Evolutionary conservation across 2,113 vertebrate genomes (phyloP), one percentile per base, ranked within the genome.

Genomic region (Zosterops lateralis): DNA sequence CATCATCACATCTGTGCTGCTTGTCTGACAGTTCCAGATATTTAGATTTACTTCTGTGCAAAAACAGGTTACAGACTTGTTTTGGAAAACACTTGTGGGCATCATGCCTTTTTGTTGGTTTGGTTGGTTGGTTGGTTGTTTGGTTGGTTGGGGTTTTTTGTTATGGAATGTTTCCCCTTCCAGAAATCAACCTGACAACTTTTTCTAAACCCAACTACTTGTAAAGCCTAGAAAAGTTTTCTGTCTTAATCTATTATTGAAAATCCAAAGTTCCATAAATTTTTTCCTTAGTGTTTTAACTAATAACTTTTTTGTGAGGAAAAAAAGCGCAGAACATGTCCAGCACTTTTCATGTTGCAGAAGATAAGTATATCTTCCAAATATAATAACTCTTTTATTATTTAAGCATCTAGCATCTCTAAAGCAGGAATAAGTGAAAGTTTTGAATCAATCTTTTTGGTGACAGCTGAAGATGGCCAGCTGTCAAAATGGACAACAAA

Each of bases 401-500:
- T 85, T 51, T 76, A 36, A 51, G 12, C 60, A 70, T n/a, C 54
- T 64, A 60, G 12, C 60, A 70, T n/a, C 54, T 64, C 32, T 67
- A 79, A 65, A 89, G 70, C 4, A 75, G 26, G 47, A 90, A 79
- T 28, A 40, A 83, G 34, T 65, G 47, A 85, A 89, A 89, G 38
- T 47, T 88, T 84, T 77, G 22, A 90, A 78, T 60, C 9, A 4
- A 26, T 92, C 78, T 93, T 34, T 57, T 80, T n/a, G 54, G 32
- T 72, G 94, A 84, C 77, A 80, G 34, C 9, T 72, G 80, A 62
- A 95, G 94, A 93, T 44, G 84, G 22, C 9, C 26, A 60, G 1
- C 25, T n/a, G 70, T 90, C 64, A 87, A 89, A 96, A 58, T 66
- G 42, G n/a, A 83, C 62, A 45, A 57, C 32, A 95, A 87, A 90